Percentiles rank a stretch among this genome's conserved stretches.
phyloP scores from a whole-genome alignment of 2,797 vertebrate genomes.

The Xerus rutilus region DNA sequence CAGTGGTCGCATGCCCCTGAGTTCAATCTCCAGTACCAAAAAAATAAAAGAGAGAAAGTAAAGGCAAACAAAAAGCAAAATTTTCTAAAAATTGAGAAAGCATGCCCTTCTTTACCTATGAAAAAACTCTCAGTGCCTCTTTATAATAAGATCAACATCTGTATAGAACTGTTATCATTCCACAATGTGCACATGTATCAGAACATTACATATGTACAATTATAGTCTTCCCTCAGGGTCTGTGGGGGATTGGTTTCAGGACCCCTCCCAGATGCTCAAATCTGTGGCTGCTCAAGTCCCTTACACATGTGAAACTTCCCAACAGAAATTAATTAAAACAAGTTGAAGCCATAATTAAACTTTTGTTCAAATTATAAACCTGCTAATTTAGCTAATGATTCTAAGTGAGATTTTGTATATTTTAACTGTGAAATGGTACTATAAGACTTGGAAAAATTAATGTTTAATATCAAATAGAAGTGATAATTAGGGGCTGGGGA shows the following conservation, averaged over 20 bases:
- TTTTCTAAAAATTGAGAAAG: constrained; percentile 18
- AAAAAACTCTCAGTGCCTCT: background rate
- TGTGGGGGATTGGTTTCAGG: background rate
- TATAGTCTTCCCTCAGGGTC: too few relatives aligned
- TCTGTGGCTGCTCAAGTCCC: background rate
- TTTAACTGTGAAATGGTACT: constrained; percentile 1
- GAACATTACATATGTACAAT: too few relatives aligned
- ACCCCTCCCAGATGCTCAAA: background rate
- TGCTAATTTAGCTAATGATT: constrained; percentile 43
- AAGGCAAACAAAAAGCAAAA: background rate
- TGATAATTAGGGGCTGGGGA: background rate
- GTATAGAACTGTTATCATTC: background rate
- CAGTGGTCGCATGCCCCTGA: too few relatives aligned
- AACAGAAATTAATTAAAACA: constrained; percentile 39
- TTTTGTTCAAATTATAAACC: constrained; percentile 37
- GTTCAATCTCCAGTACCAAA: too few relatives aligned
- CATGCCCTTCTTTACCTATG: background rate
- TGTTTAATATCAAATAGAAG: background rate
- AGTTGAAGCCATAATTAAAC: constrained; percentile 23
- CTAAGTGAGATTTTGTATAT: constrained; percentile 39
- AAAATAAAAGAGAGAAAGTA: background rate
- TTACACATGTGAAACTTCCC: constrained; percentile 19
- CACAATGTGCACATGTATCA: background rate
- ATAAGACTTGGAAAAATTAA: constrained; percentile 31
- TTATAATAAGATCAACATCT: background rate